A percentile compares a stretch with the other conserved stretches of the same genome.
These are phyloP conservation scores for Exocentrus adspersus DNA, from an alignment of 2,888 invertebrate species.

Conservation along the genomic window DNA sequence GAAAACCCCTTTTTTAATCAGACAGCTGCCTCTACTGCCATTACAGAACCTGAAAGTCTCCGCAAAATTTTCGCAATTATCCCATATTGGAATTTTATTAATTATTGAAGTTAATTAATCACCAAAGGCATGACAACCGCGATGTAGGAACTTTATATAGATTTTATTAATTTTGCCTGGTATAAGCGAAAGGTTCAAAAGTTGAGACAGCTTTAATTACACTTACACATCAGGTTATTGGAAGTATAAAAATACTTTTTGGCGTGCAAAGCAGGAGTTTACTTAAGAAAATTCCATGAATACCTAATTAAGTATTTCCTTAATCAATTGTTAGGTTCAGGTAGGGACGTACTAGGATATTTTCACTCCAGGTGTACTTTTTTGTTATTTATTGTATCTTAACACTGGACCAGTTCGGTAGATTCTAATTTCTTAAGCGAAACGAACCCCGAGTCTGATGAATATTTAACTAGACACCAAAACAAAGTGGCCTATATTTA, in stretches of 20 bases:
- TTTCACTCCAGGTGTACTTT: too few species aligned
- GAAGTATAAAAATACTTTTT: too few species aligned
- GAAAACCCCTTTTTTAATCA: constrained; percentile 26
- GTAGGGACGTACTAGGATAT: too few species aligned
- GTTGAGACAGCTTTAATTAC: background rate
- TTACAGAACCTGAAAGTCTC: background rate
- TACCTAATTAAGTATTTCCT: too few species aligned
- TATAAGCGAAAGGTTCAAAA: background rate
- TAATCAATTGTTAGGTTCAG: too few species aligned
- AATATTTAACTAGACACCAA: background rate
- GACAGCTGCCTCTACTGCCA: background rate
- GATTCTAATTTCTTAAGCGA: background rate
- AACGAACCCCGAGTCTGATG: background rate
- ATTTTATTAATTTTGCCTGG: background rate
- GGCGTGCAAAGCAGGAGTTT: too few species aligned
- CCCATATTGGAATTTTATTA: background rate
- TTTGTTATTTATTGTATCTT: too few species aligned
- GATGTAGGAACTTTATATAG: background rate
- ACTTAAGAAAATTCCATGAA: too few species aligned
- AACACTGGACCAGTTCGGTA: background rate
- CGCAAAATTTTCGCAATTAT: background rate
- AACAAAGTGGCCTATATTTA: constrained; percentile 4
- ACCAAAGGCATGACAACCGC: background rate
- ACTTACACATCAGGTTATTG: too few species aligned
- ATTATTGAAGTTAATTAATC: constrained; percentile 3